These are phyloP conservation scores for Etheostoma nigrum DNA, from an alignment of 2,797 vertebrate species.

Conservation along the genomic window DNA sequence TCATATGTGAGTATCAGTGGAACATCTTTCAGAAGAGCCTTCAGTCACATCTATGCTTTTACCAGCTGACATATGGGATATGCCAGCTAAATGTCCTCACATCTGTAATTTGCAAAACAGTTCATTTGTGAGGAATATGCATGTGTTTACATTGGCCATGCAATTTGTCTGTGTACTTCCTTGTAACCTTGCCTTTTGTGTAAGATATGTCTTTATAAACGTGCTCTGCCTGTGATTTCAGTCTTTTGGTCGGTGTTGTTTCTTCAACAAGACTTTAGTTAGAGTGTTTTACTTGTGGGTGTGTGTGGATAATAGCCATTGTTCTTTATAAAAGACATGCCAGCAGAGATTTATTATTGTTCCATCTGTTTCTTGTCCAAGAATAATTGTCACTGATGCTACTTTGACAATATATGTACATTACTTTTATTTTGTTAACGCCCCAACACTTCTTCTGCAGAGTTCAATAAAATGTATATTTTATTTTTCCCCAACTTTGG, in stretches of 20 bases:
- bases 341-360: slow-evolving; percentile 31
- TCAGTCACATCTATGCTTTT: slow-evolving; percentile 7
- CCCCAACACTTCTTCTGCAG: slow-evolving; percentile 25
- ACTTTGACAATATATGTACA: slow-evolving; percentile 35
- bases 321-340: neutral
- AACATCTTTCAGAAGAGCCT: neutral
- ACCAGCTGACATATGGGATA: neutral
- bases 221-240: slow-evolving; percentile 24
- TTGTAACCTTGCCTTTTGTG: neutral
- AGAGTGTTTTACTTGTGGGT: slow-evolving; percentile 3
- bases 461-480: slow-evolving; percentile 61
- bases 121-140: slow-evolving; percentile 20
- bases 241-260: slow-evolving; percentile 36
- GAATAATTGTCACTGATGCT: slow-evolving; percentile 24
- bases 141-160: slow-evolving; percentile 1
- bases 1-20: neutral
- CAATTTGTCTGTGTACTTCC: neutral
- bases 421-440: slow-evolving; percentile 42
- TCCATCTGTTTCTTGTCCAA: slow-evolving; percentile 13
- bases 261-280: slow-evolving; percentile 24
- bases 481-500: slow-evolving; percentile 26
- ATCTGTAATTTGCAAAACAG: neutral
- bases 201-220: neutral
- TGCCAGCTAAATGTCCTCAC: neutral
- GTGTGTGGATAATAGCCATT: slow-evolving; percentile 39